Base-by-base conservation (phyloP, 2,888 invertebrate species). In the Chironomus riparius region DNA sequence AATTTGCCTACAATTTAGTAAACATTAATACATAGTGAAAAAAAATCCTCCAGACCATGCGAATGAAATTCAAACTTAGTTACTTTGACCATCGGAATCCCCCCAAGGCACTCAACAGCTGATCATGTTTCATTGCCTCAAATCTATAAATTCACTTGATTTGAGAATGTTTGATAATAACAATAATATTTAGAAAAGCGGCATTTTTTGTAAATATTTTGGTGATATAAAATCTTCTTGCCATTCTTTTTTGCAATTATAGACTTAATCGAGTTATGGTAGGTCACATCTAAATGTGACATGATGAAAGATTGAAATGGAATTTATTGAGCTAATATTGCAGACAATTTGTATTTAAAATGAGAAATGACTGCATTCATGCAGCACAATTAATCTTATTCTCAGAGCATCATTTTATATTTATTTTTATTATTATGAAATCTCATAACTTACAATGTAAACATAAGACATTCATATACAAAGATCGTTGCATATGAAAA, bases 141-240 rank as follows among this genome's bases (percentile, higher is more conserved):
- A 38, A 38, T 38, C 38, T 38, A 38, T 38, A 7, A 7, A 38
- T 10, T 38, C 38, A 24, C 22, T 65, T 24, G 13, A 2, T 6
- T 22, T 68, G 21, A 13, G 38, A 24, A 4, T 74, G 74, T 74
- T 74, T 74, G 74, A 74, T 74, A 74, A 74, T 74, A 74, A 74
- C 68, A 74, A 74, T 74, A 74, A 74, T 74, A 74, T 74, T 74
- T 74, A 74, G 74, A 74, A 48, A 68, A 74, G 38, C 22, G 47
- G n/a, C 15, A 24, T 65, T 65, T 68, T 68, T 47, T 74, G 74
- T 74, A 74, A 74, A 74, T 74, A 74, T 74, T 74, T 73, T 74
- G 74, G 68, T 74, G 74, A 65, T 68, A 74, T 62, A 62, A 62
- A 62, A 65, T 65, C 24, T 65, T 21, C 24, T 65, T 65, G 65